Evolutionary conservation across 2,888 invertebrate species (phyloP).

Genomic region (Trichogramma dendrolimi): DNA sequence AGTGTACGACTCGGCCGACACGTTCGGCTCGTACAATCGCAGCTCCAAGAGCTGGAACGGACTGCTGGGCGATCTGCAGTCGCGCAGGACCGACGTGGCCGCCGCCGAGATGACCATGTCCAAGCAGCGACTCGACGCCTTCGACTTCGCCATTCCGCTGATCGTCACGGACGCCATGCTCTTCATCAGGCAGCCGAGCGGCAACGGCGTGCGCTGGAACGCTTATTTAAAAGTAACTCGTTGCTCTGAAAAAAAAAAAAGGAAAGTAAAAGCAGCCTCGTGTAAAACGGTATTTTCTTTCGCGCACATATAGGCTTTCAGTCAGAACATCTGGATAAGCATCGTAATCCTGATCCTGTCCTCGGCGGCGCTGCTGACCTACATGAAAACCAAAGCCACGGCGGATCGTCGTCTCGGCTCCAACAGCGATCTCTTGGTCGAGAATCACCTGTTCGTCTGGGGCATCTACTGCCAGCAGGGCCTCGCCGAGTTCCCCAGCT

Average conservation of each 20-base stretch:
- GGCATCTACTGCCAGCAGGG: conserved; percentile 37
- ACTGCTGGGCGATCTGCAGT: conserved; percentile 34
- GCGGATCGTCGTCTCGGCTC: neutral
- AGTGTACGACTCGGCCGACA: conserved; percentile 11
- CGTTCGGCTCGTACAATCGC: conserved; percentile 28
- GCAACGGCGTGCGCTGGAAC: conserved; percentile 36
- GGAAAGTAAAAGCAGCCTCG: neutral
- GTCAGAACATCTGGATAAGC: conserved; percentile 16
- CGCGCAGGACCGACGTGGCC: conserved; percentile 36
- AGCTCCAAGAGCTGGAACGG: conserved; percentile 37
- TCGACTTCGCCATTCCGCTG: conserved; percentile 43
- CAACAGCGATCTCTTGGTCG: conserved; percentile 8
- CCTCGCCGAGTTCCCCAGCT: conserved; percentile 18
- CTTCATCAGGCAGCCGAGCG: conserved; percentile 33
- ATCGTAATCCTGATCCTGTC: conserved; percentile 16
- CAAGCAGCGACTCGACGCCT: conserved; percentile 28
- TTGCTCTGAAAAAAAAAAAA: neutral
- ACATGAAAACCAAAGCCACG: conserved; percentile 7
- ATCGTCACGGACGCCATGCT: conserved; percentile 32
- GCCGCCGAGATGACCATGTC: conserved; percentile 40
- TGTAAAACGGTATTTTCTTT: neutral
- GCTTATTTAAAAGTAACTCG: conserved; percentile 38
- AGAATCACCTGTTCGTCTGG: conserved; percentile 25
- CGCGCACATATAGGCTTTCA: conserved; percentile 14
- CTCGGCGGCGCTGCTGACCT: conserved; percentile 14